Evolutionary conservation across 2,888 invertebrate species (phyloP), one percentile per base, ranked within the genome.

Genomic region (Cloeon dipterum): DNA sequence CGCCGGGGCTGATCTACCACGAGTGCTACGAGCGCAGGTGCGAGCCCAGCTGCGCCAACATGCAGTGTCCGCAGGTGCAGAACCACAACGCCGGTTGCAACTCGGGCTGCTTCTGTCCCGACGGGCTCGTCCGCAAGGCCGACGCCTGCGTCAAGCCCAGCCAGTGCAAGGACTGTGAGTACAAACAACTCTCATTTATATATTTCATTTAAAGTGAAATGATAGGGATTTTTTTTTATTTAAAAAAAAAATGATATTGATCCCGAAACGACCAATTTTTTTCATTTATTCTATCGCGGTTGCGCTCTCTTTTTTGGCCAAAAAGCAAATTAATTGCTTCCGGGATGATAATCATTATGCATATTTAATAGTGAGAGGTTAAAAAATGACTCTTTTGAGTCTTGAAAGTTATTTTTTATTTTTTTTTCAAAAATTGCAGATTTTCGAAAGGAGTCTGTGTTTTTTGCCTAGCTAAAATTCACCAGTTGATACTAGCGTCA

Each of bases 61-160:
- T 68, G 20, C 52, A 65, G 35, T 61, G 67, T 41, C 56, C 64
- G 0, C 81, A 81, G 44, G 70, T 74, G 0, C 52, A 60, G 16
- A 58, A 70, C 42, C 64, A 67, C 13, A n/a, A n/a, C n/a, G 70
- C 74, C 23, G 63, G 66, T 32, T 85, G 82, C 55, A 75, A 74
- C 58, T 69, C 81, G 1, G 85, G 85, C 37, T 85, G 85, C 54
- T 83, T 77, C 57, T 85, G 85, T 46, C 81, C 83, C 0, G 70
- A 74, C 32, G 83, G 83, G 26, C 49, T 58, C 17, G 68, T 77
- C 1, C 61, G 75, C 14, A 66, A 68, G 48, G 75, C 68, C 7
- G 67, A 72, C 38, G 57, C 58, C 10, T 85, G 85, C 49, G 63
- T 82, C 5, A 60, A 66, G 39, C 70, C 79, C 0, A 59, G 66